phyloP scores from a whole-genome alignment of 2,888 invertebrate genomes.

The Rapana venosa region DNA sequence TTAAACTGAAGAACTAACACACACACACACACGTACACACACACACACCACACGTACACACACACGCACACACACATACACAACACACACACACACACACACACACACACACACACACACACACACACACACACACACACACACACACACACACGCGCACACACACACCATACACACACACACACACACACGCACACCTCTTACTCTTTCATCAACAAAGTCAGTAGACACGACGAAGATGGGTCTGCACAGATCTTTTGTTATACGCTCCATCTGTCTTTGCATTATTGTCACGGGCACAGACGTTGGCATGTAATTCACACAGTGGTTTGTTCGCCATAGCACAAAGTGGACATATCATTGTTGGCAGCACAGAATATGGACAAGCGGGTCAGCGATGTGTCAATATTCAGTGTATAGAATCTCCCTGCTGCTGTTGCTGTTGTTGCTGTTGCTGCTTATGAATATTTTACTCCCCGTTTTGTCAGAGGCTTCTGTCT shows the following conservation, averaged over 20 bases:
- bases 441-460: too few species aligned
- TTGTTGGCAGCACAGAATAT: too few species aligned
- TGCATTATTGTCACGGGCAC: not conserved
- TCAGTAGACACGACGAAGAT: not conserved
- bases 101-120: too few species aligned
- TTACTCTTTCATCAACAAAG: not conserved
- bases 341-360: not conserved
- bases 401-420: too few species aligned
- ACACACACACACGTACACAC: not conserved
- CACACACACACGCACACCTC: not conserved
- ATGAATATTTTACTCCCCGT: too few species aligned
- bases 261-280: not conserved
- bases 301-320: not conserved
- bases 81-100: too few species aligned
- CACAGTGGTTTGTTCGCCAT: not conserved
- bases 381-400: too few species aligned
- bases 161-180: not conserved
- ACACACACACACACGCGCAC: not conserved
- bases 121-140: too few species aligned
- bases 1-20: too few species aligned
- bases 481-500: too few species aligned
- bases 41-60: conserved; percentile 12
- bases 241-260: too few species aligned
- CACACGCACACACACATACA: conserved; percentile 35
- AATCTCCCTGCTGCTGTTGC: too few species aligned